Percentiles rank a stretch among this genome's conserved stretches.
Evolutionary conservation across 2,797 vertebrate genomes (phyloP).

Genomic region (Trichosurus vulpecula): DNA sequence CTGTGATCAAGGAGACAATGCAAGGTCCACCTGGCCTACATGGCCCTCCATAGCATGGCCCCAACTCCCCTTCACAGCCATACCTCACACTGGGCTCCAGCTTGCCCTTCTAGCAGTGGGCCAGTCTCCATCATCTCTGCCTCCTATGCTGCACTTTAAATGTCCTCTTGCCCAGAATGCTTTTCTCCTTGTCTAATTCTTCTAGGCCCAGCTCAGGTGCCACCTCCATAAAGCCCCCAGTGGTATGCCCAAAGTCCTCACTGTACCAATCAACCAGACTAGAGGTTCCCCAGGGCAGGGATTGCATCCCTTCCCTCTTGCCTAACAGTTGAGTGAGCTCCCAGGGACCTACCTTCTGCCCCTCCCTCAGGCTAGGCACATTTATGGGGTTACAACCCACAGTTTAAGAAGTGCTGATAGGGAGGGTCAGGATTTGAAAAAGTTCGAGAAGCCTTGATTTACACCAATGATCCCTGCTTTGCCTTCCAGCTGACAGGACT

Average conservation of each 20-base stretch:
- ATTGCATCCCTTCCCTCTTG: no score
- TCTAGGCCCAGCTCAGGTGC: neutral
- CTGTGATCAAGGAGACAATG: no score
- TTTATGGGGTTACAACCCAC: no score
- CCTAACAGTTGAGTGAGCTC: no score
- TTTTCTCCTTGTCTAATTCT: neutral
- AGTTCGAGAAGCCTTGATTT: no score
- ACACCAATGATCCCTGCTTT: neutral
- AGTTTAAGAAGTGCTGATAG: no score
- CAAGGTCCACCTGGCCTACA: no score
- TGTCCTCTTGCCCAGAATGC: no score
- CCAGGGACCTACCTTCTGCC: neutral
- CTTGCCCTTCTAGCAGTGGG: neutral
- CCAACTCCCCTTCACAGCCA: no score
- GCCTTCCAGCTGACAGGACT: constrained; percentile 8
- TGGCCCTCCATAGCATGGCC: no score
- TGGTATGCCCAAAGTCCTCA: neutral
- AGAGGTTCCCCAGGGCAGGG: neutral
- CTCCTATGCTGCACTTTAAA: neutral
- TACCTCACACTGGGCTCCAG: no score
- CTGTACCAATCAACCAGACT: neutral
- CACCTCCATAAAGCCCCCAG: neutral
- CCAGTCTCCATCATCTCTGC: neutral
- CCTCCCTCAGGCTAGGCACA: neutral
- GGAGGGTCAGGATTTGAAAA: no score